These are phyloP conservation scores for Globia sparganii DNA, from an alignment of 2,888 invertebrate species.

Conservation along the genomic window DNA sequence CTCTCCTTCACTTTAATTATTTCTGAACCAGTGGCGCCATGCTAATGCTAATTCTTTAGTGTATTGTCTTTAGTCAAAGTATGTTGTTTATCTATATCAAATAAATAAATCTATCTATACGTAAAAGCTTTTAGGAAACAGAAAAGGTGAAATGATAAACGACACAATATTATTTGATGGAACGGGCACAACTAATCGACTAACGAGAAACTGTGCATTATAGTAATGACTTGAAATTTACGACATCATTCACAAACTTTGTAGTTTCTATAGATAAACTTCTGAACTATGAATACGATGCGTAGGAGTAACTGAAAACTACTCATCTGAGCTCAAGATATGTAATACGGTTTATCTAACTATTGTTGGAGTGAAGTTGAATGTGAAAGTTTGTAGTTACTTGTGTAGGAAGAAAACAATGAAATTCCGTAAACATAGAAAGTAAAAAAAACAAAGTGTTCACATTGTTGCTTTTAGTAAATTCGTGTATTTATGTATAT, in stretches of 20 bases:
- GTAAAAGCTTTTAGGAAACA: background rate
- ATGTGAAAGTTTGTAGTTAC: background rate
- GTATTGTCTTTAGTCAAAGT: background rate
- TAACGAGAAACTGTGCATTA: background rate
- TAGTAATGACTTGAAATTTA: slow-evolving; percentile 2
- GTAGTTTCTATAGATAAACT: background rate
- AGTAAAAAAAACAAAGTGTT: background rate
- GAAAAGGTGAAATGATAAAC: background rate
- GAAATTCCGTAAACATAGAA: too few relatives aligned
- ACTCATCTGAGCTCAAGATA: background rate
- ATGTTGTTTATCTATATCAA: too few relatives aligned
- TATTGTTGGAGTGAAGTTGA: background rate
- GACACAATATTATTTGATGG: background rate
- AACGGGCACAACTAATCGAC: background rate
- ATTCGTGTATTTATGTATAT: background rate
- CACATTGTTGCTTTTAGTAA: background rate
- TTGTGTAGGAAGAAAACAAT: background rate
- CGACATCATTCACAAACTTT: slow-evolving; percentile 8
- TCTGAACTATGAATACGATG: background rate
- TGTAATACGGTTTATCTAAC: background rate
- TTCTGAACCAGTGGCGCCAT: background rate
- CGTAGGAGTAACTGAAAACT: background rate
- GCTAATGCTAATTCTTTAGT: background rate
- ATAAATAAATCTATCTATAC: too few relatives aligned
- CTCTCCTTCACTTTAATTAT: background rate